Evolutionary conservation across 1,140 invertebrate genomes (phyloP).

Genomic region (Caenorhabditis tropicalis): DNA sequence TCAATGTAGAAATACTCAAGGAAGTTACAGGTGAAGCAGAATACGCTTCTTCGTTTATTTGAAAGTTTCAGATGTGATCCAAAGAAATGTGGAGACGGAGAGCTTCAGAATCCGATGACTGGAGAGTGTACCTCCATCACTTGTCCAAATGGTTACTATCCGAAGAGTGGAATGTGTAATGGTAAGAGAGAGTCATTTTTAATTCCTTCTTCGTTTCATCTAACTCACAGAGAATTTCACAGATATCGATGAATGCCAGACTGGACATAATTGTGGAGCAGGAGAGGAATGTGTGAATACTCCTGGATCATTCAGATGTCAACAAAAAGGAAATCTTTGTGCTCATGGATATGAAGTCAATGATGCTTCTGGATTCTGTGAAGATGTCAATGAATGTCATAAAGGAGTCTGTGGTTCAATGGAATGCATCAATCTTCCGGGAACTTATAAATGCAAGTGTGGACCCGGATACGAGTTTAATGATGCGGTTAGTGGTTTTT

Average conservation of each 20-base stretch:
- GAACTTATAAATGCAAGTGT: conserved; percentile 74
- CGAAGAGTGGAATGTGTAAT: conserved; percentile 74
- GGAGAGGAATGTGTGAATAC: conserved; percentile 89
- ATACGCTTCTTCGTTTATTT: conserved; percentile 59
- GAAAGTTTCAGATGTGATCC: conserved; percentile 75
- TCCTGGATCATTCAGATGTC: conserved; percentile 77
- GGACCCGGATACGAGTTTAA: conserved; percentile 73
- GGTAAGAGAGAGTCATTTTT: conserved; percentile 70
- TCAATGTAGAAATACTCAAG: conserved; percentile 84
- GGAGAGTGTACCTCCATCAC: conserved; percentile 71
- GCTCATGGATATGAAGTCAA: conserved; percentile 66
- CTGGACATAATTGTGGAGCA: conserved; percentile 76
- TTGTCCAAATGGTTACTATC: conserved; percentile 75
- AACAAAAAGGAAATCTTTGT: conserved; percentile 69
- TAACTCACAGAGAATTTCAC: conserved; percentile 3
- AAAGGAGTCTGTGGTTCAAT: conserved; percentile 73
- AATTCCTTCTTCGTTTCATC: too few species aligned
- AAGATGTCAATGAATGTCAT: conserved; percentile 73
- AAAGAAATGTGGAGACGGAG: conserved; percentile 75
- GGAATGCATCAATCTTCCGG: conserved; percentile 74
- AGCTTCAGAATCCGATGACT: conserved; percentile 64
- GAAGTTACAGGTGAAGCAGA: conserved; percentile 81
- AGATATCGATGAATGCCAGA: conserved; percentile 89
- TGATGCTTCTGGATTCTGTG: conserved; percentile 66
- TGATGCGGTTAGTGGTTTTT: conserved; percentile 59